Base-by-base conservation (phyloP, 2,113 vertebrate species). In the Agapornis roseicollis region DNA sequence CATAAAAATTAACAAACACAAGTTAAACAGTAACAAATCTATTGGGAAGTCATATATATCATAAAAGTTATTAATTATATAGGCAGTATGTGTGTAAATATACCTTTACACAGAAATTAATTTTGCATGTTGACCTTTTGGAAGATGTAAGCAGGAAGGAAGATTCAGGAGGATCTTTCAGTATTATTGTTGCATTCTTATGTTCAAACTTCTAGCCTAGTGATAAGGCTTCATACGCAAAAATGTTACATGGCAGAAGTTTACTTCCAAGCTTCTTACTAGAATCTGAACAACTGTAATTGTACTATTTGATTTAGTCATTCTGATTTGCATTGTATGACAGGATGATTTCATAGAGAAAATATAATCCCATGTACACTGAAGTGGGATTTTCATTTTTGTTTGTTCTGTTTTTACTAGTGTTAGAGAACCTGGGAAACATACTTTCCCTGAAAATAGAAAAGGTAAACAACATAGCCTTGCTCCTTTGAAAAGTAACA, bases 311-410 rank as follows among this genome's bases (percentile, higher is more conserved):
- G 13, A 41, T 85, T 61, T 60, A 87, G 41, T 65, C 23, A 44
- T 1, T 61, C 33, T 85, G 27, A 35, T 77, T 50, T 81, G 6
- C 0, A 0, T 56, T 65, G 2, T 55, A 22, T 65, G 47, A 31
- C 14, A 71, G 35, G 28, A 14, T 50, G 17, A 15, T 72, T 58
- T 22, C 37, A 25, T 1, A 50, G 12, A 84, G 15, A 49, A 80
- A 58, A n/a, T 58, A 23, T 58, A 58, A 58, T 58, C 20, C 13
- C 33, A 58, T n/a, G 56, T 15, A 23, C 13, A 9, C 56, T n/a
- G 42, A 49, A 3, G 9, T 17, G 17, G 6, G 29, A n/a, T 47
- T 80, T 89, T 66, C 2, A 9, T 70, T 79, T 79, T 72, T 23
- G 8, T 37, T 88, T 77, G 6, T 53, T 72, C 23, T 69, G 17